These are phyloP conservation scores for Rhabdophis nuchalis DNA, from an alignment of 2,797 vertebrate species.

Conservation along the genomic window DNA sequence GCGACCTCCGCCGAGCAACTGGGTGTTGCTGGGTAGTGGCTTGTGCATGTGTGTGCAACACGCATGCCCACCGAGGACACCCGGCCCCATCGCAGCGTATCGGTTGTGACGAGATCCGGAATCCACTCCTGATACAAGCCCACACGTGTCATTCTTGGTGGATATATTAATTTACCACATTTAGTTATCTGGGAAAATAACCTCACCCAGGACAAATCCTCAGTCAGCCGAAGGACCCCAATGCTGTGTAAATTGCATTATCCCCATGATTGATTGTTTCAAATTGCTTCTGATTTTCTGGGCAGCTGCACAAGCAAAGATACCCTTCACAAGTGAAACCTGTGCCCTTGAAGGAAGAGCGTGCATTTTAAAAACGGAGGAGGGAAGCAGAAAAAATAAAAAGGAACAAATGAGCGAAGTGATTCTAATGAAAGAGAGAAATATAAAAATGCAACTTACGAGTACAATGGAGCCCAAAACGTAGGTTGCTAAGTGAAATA, in stretches of 20 bases:
- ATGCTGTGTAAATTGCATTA: not conserved
- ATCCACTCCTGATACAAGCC: not conserved
- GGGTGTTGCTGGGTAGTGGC: no score
- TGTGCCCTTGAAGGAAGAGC: not conserved
- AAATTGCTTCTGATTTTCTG: not conserved
- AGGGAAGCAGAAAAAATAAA: not conserved
- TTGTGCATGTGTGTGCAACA: no score
- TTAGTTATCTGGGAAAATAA: not conserved
- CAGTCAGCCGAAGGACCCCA: not conserved
- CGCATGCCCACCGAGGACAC: no score
- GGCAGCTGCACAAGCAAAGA: not conserved
- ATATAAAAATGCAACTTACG: not conserved
- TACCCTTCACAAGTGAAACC: not conserved
- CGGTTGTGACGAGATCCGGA: no score
- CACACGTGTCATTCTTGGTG: not conserved
- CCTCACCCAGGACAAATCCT: not conserved
- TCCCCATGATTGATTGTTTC: not conserved
- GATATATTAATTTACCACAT: not conserved
- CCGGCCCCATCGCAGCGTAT: no score
- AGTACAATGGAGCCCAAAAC: not conserved
- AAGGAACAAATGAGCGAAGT: not conserved
- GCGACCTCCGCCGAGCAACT: no score
- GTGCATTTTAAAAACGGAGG: not conserved
- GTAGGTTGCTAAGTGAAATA: not conserved
- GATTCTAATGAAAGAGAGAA: not conserved